A percentile compares a stretch with the other conserved stretches of the same genome.
phyloP scores from a whole-genome alignment of 2,113 vertebrate genomes.

The Alethe diademata region DNA sequence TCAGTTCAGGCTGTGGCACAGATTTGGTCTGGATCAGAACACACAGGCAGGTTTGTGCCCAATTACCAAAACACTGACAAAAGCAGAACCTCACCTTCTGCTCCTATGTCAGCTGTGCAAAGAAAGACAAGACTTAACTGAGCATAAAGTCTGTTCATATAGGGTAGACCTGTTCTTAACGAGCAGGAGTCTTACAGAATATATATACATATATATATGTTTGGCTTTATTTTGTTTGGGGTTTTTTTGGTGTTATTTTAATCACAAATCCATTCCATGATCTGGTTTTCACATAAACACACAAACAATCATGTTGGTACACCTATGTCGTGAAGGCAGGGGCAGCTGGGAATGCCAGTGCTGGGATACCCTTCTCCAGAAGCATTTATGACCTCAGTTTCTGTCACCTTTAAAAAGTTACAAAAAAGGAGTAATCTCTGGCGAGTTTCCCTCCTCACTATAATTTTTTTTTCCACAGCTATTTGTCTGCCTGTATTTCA shows the following conservation, averaged over 20 bases:
- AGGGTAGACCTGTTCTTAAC: background rate
- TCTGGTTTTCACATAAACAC: background rate
- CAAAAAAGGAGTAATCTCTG: background rate
- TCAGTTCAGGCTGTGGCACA: rapidly evolving
- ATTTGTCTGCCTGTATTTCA: background rate
- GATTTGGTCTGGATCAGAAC: background rate
- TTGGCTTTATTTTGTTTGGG: background rate
- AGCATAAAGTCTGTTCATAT: background rate
- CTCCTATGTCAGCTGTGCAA: background rate
- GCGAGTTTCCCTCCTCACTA: background rate
- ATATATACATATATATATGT: background rate
- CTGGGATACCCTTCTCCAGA: background rate
- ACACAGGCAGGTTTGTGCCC: background rate
- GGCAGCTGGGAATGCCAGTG: background rate
- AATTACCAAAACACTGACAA: background rate
- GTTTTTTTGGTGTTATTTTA: background rate
- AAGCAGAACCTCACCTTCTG: background rate
- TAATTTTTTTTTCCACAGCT: background rate
- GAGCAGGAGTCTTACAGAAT: background rate
- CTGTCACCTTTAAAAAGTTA: background rate
- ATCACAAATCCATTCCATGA: background rate
- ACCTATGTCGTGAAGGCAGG: background rate
- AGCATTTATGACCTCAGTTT: background rate
- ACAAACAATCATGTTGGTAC: background rate
- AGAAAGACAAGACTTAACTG: background rate